Evolutionary conservation across 2,888 invertebrate genomes (phyloP), one percentile per base, ranked within the genome.

Genomic region (Loripinus fragilis): DNA sequence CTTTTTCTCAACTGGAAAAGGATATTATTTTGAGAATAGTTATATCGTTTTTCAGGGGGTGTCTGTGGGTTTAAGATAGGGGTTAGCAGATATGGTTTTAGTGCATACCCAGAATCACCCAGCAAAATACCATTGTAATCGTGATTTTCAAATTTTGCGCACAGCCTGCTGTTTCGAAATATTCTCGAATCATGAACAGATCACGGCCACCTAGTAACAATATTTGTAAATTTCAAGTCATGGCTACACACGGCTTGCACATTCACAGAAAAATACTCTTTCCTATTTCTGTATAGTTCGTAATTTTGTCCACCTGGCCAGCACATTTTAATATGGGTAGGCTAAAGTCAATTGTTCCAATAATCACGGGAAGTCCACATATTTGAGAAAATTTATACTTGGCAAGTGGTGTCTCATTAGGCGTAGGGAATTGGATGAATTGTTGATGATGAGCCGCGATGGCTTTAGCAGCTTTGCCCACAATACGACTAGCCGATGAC

Each of bases 141-240:
- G n/a, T n/a, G n/a, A n/a, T n/a, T n/a, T n/a, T n/a, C n/a, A n/a
- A n/a, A n/a, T n/a, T n/a, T n/a, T n/a, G n/a, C n/a, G n/a, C n/a
- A n/a, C n/a, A n/a, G n/a, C n/a, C n/a, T n/a, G n/a, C n/a, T n/a
- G n/a, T n/a, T n/a, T n/a, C n/a, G n/a, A n/a, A n/a, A n/a, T n/a
- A n/a, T n/a, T n/a, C n/a, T n/a, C n/a, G n/a, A n/a, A n/a, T n/a
- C n/a, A n/a, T n/a, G n/a, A n/a, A n/a, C n/a, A n/a, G n/a, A n/a
- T n/a, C n/a, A n/a, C n/a, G n/a, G n/a, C n/a, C n/a, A n/a, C n/a
- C 55, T 17, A 0, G 73, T 76, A 15, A 75, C 72, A 20, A 69
- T 45, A 33, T 73, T 73, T 33, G 73, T 80, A 23, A 75, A 71
- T n/a, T 64, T 60, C 8, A 52, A 12, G 35, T 52, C 41, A 12